These are phyloP conservation scores for Stenolophus ochropezus DNA, from an alignment of 2,888 invertebrate species.

Conservation along the genomic window DNA sequence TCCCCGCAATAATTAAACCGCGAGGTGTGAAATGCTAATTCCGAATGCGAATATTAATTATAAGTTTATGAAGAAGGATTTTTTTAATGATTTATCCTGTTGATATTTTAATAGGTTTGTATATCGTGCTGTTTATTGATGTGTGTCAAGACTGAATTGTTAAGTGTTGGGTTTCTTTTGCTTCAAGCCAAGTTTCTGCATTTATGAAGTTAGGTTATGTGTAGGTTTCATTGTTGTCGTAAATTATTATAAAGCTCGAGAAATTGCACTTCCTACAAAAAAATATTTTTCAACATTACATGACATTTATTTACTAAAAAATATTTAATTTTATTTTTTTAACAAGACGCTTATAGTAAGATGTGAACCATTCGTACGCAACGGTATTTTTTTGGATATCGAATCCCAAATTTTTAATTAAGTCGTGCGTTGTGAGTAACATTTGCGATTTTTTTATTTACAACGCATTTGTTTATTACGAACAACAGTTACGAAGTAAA, in stretches of 20 bases:
- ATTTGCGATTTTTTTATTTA: too few relatives aligned
- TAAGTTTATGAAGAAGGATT: slow-evolving; percentile 48
- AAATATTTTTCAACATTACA: too few relatives aligned
- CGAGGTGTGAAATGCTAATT: slow-evolving; percentile 55
- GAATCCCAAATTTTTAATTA: too few relatives aligned
- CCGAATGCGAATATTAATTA: slow-evolving; percentile 48
- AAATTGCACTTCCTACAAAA: neutral
- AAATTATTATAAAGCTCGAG: neutral
- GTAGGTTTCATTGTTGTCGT: slow-evolving; percentile 12
- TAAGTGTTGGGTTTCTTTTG: slow-evolving; percentile 11
- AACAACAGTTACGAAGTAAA: neutral
- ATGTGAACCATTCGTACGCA: too few relatives aligned
- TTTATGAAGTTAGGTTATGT: neutral
- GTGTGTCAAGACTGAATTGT: slow-evolving; percentile 45
- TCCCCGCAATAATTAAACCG: slow-evolving; percentile 46
- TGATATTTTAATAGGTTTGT: slow-evolving; percentile 55
- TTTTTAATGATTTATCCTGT: slow-evolving; percentile 49
- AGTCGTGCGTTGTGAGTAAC: too few relatives aligned
- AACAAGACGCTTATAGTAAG: too few relatives aligned
- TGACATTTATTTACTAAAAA: too few relatives aligned
- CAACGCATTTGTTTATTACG: too few relatives aligned
- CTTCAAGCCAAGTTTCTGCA: neutral
- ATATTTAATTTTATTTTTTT: too few relatives aligned
- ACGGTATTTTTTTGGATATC: too few relatives aligned
- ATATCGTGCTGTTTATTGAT: slow-evolving; percentile 55